These are phyloP conservation scores for Sclerurus mexicanus DNA, from an alignment of 2,113 vertebrate species.

Conservation along the genomic window DNA sequence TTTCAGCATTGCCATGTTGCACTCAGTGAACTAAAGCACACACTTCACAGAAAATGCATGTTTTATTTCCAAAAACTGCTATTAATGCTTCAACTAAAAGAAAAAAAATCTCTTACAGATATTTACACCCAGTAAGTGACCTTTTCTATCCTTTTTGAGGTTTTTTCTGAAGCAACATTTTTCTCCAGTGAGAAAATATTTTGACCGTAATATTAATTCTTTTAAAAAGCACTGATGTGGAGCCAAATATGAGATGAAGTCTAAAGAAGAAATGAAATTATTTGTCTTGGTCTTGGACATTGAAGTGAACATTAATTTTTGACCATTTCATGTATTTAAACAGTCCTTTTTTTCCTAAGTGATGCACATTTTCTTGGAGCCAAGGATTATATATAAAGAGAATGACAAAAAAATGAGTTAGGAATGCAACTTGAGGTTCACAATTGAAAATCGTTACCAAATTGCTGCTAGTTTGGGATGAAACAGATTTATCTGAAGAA, in stretches of 20 bases:
- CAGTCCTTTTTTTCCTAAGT: not conserved
- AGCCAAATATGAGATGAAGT: constrained; percentile 28
- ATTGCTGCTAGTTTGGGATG: not conserved
- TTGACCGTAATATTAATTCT: not conserved
- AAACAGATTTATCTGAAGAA: not conserved
- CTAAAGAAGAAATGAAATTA: not conserved
- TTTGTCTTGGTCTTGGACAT: not conserved
- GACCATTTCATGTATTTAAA: not conserved
- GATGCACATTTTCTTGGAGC: not conserved
- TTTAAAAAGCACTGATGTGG: not conserved
- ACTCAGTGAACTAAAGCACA: constrained; percentile 18
- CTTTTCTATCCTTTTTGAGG: not conserved
- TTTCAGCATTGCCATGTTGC: not conserved
- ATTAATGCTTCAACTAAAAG: not conserved
- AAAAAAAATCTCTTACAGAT: not conserved
- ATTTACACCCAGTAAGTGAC: not conserved
- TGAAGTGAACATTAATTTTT: not conserved
- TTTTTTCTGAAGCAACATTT: constrained; percentile 26
- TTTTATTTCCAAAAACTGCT: not conserved
- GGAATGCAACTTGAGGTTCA: not conserved
- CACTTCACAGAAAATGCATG: not conserved
- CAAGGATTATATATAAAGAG: not conserved
- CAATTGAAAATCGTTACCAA: not conserved
- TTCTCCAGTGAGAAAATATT: constrained; percentile 3
- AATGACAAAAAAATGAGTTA: not conserved